Conservation (phyloP, 2,797 vertebrate genomes). For the Melopsittacus undulatus region DNA sequence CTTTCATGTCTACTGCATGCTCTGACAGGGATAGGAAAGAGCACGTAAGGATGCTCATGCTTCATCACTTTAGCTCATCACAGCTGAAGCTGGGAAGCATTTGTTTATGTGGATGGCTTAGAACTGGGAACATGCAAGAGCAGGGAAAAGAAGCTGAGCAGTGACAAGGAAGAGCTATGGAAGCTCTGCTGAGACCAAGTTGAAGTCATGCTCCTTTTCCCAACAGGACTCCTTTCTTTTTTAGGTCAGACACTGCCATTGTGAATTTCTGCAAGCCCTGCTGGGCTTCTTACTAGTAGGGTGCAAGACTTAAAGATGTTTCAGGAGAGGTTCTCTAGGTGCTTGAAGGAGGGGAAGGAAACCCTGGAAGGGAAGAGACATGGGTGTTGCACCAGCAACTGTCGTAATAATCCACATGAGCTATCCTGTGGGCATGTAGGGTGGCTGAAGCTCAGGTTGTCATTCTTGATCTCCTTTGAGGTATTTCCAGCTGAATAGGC, state of each 20-base stretch:
- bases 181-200: background rate
- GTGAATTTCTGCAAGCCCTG: background rate
- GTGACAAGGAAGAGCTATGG: background rate
- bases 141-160: accelerated
- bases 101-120: constrained; percentile 8
- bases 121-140: background rate
- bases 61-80: background rate
- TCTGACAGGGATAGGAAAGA: background rate
- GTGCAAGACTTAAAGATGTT: background rate
- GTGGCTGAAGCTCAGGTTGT: background rate
- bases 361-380: background rate
- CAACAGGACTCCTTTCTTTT: background rate
- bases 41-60: background rate
- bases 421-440: background rate
- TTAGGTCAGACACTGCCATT: background rate
- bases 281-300: background rate
- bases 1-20: background rate
- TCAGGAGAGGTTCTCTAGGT: background rate
- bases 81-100: background rate
- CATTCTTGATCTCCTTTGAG: background rate
- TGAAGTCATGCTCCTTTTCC: background rate
- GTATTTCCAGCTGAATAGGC: background rate
- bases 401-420: accelerated
- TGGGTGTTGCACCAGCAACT: accelerated
- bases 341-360: background rate